Evolutionary conservation across 2,113 vertebrate species (phyloP), one percentile per base, ranked within the genome.

Genomic region (Oreochromis tanganicae): DNA sequence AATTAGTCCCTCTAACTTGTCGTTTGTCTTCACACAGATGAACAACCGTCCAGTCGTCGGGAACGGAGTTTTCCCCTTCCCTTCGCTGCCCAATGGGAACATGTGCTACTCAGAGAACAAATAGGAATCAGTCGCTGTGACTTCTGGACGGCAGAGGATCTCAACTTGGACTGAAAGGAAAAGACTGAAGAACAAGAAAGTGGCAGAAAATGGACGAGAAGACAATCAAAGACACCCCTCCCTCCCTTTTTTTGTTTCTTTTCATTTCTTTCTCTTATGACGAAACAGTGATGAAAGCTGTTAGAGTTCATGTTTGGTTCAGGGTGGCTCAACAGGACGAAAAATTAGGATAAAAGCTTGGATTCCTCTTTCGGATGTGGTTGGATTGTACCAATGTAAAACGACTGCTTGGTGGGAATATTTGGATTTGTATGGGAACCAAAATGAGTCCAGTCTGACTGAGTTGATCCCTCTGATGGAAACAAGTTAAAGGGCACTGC

Each of bases 101-200:
- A 19, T 81, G 1, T 95, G 90, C 87, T 96, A 91, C 90, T 85
- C 95, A 8, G 92, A 95, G 85, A 94, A 91, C 89, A 92, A 93
- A 87, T 95, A 94, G 83, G 75, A 92, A 85, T 4, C n/a, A 80
- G 86, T 78, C 8, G 73, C 80, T 84, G 85, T 32, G 89, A 91
- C 79, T 79, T 66, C 32, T n/a, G 82, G 68, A 84, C 16, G n/a
- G 71, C 61, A 56, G 78, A 78, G 75, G 54, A 7, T 78, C 27
- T 50, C 27, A 52, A 50, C 63, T 32, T 6, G 21, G 73, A 82
- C 81, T 57, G 78, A 80, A 63, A 63, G 80, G 61, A 86, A 57
- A 13, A 85, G 92, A 93, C 87, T 88, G 88, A 91, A 81, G 80
- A 86, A 46, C 84, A 34, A 66, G 80, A 75, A 78, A 14, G 48